A percentile compares a stretch with the other conserved stretches of the same genome.
These are phyloP conservation scores for Glossophaga mutica DNA, from an alignment of 2,797 vertebrate species.

Conservation along the genomic window DNA sequence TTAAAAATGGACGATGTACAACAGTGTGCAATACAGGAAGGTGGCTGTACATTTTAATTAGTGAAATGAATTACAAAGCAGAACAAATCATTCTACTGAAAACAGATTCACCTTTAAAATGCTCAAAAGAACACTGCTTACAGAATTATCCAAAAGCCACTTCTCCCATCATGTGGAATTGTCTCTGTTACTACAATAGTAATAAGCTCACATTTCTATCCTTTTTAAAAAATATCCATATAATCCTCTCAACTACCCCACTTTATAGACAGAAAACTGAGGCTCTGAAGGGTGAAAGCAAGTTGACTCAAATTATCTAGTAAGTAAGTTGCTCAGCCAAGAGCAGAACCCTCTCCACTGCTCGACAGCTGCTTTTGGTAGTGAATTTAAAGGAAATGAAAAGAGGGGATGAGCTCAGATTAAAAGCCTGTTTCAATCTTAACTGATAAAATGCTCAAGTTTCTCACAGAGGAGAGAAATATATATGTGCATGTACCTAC, in stretches of 20 bases:
- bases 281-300: background rate
- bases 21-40: slow-evolving; percentile 24
- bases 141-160: slow-evolving; percentile 24
- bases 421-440: background rate
- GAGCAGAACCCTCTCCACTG: background rate
- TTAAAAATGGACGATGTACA: slow-evolving; percentile 56
- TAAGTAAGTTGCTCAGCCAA: background rate
- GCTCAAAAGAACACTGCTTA: slow-evolving; percentile 51
- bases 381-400: background rate
- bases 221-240: background rate
- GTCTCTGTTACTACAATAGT: background rate
- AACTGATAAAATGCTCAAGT: slow-evolving; percentile 7
- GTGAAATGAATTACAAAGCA: slow-evolving; percentile 45
- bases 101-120: slow-evolving; percentile 66
- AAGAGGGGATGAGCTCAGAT: background rate
- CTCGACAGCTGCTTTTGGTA: background rate
- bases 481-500: background rate
- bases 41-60: slow-evolving; percentile 63
- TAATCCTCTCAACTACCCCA: background rate
- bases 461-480: background rate
- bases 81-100: slow-evolving; percentile 49
- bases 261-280: slow-evolving; percentile 29
- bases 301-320: background rate
- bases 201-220: background rate
- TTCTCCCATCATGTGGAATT: background rate